Conservation (phyloP, 2,888 invertebrate species). For the Coenonympha glycerion region DNA sequence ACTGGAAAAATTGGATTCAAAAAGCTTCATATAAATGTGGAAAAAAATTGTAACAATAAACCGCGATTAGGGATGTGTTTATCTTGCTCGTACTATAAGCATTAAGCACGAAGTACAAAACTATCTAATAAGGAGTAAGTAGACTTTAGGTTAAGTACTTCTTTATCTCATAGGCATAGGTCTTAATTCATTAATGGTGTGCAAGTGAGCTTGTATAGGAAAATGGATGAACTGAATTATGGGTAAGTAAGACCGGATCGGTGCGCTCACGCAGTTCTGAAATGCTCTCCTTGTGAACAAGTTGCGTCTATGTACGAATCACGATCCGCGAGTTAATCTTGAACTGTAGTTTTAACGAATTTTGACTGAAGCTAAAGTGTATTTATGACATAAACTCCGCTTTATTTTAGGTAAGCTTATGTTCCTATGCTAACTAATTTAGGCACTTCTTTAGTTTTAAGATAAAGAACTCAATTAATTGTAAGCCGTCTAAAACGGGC, state of each 20-base stretch:
- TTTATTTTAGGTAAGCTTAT: constrained; percentile 5
- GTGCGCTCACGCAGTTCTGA: constrained; percentile 33
- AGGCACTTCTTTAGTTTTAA: neutral
- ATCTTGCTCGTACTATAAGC: too few relatives aligned
- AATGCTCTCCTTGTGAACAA: constrained; percentile 36
- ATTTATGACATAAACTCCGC: constrained; percentile 11
- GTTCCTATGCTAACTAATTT: neutral
- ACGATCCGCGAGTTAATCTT: neutral
- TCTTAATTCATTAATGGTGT: neutral
- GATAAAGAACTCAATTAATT: neutral
- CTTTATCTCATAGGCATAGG: neutral
- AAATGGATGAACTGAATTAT: constrained; percentile 2
- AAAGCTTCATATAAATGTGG: too few relatives aligned
- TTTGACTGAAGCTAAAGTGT: constrained; percentile 2
- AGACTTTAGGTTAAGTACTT: neutral
- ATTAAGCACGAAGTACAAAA: too few relatives aligned
- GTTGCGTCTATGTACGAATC: constrained; percentile 32
- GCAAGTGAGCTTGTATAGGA: neutral
- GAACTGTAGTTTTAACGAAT: neutral
- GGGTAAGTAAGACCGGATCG: constrained; percentile 2
- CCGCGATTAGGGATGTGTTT: too few relatives aligned
- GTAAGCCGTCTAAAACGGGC: too few relatives aligned
- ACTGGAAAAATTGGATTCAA: too few relatives aligned
- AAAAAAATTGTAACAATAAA: too few relatives aligned
- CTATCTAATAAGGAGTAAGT: too few relatives aligned